Evolutionary conservation across 2,888 invertebrate genomes (phyloP).

Genomic region (Scrobipalpa costella): DNA sequence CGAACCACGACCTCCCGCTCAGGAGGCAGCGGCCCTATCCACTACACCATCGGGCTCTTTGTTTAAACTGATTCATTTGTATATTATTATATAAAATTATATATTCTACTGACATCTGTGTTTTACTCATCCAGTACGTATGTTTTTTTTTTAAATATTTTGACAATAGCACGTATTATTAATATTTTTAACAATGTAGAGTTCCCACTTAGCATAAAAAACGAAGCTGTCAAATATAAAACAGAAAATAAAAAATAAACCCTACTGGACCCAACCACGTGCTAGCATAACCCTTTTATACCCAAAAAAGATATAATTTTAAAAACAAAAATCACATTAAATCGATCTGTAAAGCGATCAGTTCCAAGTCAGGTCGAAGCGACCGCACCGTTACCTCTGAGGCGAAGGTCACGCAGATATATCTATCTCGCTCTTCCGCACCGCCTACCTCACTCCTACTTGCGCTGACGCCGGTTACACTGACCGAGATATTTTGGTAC

Average conservation of each 20-base stretch:
- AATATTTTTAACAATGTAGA: too few species aligned
- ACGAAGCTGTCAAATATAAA: not conserved
- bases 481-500: constrained; percentile 60
- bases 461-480: constrained; percentile 50
- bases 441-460: constrained; percentile 69
- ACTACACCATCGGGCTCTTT: too few species aligned
- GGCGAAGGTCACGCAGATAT: constrained; percentile 40
- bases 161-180: too few species aligned
- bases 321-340: constrained; percentile 17
- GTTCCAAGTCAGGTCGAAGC: constrained; percentile 11
- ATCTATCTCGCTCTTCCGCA: constrained; percentile 54
- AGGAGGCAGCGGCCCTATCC: too few species aligned
- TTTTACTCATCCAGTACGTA: too few species aligned
- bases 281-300: not conserved
- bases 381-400: constrained; percentile 59
- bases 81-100: too few species aligned
- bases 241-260: not conserved
- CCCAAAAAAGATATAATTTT: constrained; percentile 7
- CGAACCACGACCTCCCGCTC: too few species aligned
- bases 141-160: too few species aligned
- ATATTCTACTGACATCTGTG: too few species aligned
- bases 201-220: too few species aligned
- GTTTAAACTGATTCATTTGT: too few species aligned
- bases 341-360: constrained; percentile 8
- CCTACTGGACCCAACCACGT: not conserved